phyloP scores from a whole-genome alignment of 2,797 vertebrate species.

The Glyptemys insculpta region DNA sequence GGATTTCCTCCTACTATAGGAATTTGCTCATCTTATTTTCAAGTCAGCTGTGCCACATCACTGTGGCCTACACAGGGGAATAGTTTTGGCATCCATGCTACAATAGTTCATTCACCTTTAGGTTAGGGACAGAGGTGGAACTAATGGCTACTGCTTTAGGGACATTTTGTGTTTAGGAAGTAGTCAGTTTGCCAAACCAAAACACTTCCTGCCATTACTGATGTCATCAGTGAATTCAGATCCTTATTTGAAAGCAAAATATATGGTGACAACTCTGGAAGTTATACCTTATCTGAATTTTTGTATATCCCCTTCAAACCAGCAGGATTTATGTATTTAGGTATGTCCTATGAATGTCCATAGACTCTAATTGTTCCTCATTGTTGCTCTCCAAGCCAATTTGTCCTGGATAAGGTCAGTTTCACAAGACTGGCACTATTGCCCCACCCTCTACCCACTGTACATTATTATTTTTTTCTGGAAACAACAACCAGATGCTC shows the following conservation, averaged over 20 bases:
- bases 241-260: not conserved
- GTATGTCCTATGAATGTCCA: not conserved
- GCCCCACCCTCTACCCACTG: not conserved
- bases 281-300: not conserved
- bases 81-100: not conserved
- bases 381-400: not conserved
- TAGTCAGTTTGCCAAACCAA: not conserved
- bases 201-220: not conserved
- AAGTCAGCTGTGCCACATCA: not conserved
- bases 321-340: not conserved
- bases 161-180: not conserved
- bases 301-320: not conserved
- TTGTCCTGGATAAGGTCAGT: not conserved
- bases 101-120: not conserved
- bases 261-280: not conserved
- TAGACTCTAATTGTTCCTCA: not conserved
- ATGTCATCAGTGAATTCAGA: not conserved
- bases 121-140: not conserved
- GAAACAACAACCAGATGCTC: not conserved
- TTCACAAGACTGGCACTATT: not conserved
- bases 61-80: rapidly evolving
- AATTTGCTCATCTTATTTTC: not conserved
- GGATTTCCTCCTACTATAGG: not conserved
- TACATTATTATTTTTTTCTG: not conserved
- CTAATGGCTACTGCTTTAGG: not conserved